Evolutionary conservation across 2,888 invertebrate species (phyloP).

Genomic region (Volucella bombylans): DNA sequence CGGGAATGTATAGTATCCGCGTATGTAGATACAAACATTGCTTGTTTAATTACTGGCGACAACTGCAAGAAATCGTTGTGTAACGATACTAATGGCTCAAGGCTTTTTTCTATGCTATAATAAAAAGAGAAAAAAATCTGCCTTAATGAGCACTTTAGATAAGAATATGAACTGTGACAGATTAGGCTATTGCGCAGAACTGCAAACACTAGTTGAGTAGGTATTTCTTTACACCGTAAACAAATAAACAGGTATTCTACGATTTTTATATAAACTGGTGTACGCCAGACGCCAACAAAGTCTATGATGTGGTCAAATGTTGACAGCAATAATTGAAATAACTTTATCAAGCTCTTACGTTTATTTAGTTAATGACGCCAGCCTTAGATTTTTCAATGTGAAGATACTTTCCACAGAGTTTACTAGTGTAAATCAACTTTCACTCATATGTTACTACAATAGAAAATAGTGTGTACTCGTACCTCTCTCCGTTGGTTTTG

Average conservation of each 20-base stretch:
- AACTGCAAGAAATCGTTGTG: conserved; percentile 37
- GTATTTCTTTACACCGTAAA: neutral
- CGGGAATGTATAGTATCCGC: neutral
- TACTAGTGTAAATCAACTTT: too few species aligned
- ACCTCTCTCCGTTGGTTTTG: too few species aligned
- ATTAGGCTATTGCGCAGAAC: conserved; percentile 18
- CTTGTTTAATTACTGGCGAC: conserved; percentile 37
- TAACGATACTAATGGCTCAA: conserved; percentile 52
- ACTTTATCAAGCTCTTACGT: too few species aligned
- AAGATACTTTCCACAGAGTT: too few species aligned
- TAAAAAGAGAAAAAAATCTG: conserved; percentile 11
- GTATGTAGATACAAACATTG: neutral
- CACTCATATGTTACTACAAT: too few species aligned
- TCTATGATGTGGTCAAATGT: neutral
- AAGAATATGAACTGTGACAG: conserved; percentile 10
- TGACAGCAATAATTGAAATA: neutral
- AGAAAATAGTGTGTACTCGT: too few species aligned
- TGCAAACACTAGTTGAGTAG: neutral
- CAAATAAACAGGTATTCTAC: conserved; percentile 21
- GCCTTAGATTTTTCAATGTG: too few species aligned
- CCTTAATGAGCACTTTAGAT: conserved; percentile 24
- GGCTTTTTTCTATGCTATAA: conserved; percentile 30
- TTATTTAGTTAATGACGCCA: too few species aligned
- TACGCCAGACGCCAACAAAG: neutral
- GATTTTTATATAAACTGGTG: neutral